Evolutionary conservation across 2,797 vertebrate genomes (phyloP), one percentile per base, ranked within the genome.

Genomic region (Lophius americanus): DNA sequence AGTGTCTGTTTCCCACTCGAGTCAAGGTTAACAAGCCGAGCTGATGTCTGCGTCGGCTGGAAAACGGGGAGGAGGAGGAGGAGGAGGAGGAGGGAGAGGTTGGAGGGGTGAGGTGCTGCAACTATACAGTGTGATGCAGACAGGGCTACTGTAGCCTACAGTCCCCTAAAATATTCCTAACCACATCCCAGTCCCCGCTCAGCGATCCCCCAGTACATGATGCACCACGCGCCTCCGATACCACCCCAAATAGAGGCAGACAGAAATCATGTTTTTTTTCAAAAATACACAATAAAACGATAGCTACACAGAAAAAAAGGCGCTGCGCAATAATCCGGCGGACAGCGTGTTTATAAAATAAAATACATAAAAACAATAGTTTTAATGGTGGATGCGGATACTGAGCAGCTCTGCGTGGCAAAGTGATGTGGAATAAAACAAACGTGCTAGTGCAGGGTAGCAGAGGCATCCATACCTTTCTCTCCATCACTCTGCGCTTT

Each of bases 391-490:
- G 88, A 83, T 84, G 83, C 81, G 76, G 75, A 61, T 61, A 41
- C 59, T 35, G 75, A 65, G 80, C 76, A 67, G 67, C 56, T 47
- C 60, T 41, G 57, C 64, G 38, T 32, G 41, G 56, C 73, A 76
- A 75, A 77, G 75, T 81, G 77, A 64, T 75, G 76, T 23, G 63
- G 68, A 60, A 79, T 76, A 71, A 81, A 81, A 86, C 68, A 86
- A 85, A 74, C 7, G 58, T 66, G 69, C 60, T 61, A 64, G 39
- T 61, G 68, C 49, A 70, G 62, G 70, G 88, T 73, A 79, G 85
- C 75, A 82, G 39, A 72, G 81, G 71, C 88, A 82, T 79, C 86
- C 93, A 61, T 94, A 95, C 94, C 94, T 95, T 95, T 87, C 93
- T 93, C 90, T 95, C 94, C 94, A 95, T 94, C 88, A 85, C 89